Conservation (phyloP, 2,888 invertebrate species). For the Saturnia japonica region DNA sequence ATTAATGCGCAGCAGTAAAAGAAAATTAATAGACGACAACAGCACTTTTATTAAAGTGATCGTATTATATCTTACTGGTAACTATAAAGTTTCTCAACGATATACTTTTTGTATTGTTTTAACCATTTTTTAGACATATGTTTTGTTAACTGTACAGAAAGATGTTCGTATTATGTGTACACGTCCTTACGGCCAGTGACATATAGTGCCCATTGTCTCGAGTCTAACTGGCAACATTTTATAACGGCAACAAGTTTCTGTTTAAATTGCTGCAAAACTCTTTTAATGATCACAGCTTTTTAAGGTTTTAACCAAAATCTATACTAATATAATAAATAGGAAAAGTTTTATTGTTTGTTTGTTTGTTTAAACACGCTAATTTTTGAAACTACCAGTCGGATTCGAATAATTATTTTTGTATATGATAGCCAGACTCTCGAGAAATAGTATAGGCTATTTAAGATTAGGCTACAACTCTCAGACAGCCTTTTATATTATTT, state of each 20-base stretch:
- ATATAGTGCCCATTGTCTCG: not conserved
- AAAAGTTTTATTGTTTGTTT: too few relatives aligned
- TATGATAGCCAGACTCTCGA: too few relatives aligned
- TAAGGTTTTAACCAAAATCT: not conserved
- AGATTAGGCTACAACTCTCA: too few relatives aligned
- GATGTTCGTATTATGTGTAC: not conserved
- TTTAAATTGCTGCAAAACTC: not conserved
- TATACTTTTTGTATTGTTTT: not conserved
- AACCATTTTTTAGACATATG: too few relatives aligned
- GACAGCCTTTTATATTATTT: too few relatives aligned
- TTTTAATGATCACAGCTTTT: slow-evolving; percentile 26
- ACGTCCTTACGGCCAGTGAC: not conserved
- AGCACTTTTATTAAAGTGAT: not conserved
- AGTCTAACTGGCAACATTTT: not conserved
- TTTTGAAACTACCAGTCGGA: too few relatives aligned
- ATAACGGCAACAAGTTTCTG: slow-evolving; percentile 5
- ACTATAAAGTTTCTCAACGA: not conserved
- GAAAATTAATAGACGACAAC: not conserved
- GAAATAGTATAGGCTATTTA: too few relatives aligned
- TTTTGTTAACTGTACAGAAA: not conserved
- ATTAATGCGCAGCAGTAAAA: not conserved
- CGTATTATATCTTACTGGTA: not conserved
- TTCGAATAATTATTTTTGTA: too few relatives aligned
- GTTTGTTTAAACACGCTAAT: too few relatives aligned
- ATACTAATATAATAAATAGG: not conserved